Evolutionary conservation across 2,888 invertebrate species (phyloP).

Genomic region (Drosophila kanekoi): DNA sequence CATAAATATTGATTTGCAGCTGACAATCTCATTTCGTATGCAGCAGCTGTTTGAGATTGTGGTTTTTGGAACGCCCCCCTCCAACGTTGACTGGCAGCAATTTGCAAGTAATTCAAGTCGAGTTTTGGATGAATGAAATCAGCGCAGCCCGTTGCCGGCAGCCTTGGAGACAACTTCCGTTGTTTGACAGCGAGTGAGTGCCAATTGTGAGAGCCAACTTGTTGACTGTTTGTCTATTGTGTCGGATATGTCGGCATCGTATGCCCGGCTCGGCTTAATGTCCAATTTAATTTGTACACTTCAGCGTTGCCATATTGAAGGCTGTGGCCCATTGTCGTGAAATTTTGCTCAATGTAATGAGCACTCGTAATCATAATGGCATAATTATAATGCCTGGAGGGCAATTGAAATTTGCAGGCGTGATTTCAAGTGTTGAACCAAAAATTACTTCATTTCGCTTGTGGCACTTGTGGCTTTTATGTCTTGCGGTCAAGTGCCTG

Average conservation of each 20-base stretch:
- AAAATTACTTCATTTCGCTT: constrained; percentile 56
- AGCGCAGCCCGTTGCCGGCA: constrained; percentile 12
- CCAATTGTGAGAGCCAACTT: constrained; percentile 57
- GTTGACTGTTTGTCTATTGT: constrained; percentile 37
- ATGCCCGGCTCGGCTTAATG: constrained; percentile 54
- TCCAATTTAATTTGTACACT: constrained; percentile 71
- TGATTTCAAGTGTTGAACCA: constrained; percentile 31
- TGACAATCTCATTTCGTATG: constrained; percentile 56
- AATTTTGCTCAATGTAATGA: constrained; percentile 31
- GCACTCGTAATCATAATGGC: constrained; percentile 59
- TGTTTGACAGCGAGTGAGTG: constrained; percentile 33
- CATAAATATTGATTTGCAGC: constrained; percentile 33
- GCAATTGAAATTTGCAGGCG: constrained; percentile 47
- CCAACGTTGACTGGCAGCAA: constrained; percentile 26
- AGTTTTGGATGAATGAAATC: constrained; percentile 65
- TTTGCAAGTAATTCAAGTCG: constrained; percentile 61
- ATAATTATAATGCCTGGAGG: constrained; percentile 59
- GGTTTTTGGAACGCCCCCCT: constrained; percentile 7
- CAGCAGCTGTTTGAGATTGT: constrained; percentile 39
- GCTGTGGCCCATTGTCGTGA: constrained; percentile 40
- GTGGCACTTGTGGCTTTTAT: constrained; percentile 16
- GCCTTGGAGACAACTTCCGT: constrained; percentile 68
- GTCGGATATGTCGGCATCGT: constrained; percentile 36
- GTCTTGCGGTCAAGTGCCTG: constrained; percentile 62
- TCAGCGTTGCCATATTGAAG: constrained; percentile 36